These are phyloP conservation scores for Trematomus bernacchii DNA, from an alignment of 2,797 vertebrate species.

Conservation along the genomic window DNA sequence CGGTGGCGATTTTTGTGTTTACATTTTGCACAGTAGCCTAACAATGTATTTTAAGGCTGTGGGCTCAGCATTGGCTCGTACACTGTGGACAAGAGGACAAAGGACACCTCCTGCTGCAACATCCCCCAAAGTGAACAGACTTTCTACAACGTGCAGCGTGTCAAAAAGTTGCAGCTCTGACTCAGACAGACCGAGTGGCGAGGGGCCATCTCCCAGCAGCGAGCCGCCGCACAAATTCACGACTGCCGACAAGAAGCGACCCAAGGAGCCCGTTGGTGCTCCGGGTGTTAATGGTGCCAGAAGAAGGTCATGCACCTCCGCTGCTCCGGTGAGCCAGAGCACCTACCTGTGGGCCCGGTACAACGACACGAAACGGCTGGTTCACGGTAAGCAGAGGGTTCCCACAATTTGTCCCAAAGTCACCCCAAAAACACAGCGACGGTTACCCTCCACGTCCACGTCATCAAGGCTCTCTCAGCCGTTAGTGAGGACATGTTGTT, in stretches of 20 bases:
- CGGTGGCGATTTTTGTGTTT: not conserved
- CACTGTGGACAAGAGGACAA: constrained; percentile 66
- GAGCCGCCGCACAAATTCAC: constrained; percentile 53
- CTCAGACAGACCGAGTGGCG: constrained; percentile 14
- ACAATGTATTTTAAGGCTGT: constrained; percentile 77
- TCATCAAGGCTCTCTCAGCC: no score
- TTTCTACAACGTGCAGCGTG: constrained; percentile 55
- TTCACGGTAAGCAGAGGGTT: constrained; percentile 78
- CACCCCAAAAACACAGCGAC: no score
- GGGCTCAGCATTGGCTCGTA: constrained; percentile 56
- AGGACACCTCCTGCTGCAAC: constrained; percentile 34
- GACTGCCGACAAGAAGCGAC: constrained; percentile 61
- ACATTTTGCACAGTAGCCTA: not conserved
- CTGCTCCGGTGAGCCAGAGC: constrained; percentile 65
- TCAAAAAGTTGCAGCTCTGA: constrained; percentile 46
- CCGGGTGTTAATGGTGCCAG: constrained; percentile 45
- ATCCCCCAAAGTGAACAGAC: constrained; percentile 42
- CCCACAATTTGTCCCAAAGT: not conserved
- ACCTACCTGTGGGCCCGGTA: constrained; percentile 82
- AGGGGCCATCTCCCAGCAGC: not conserved
- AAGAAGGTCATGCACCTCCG: constrained; percentile 71
- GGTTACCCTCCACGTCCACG: no score
- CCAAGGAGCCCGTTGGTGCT: constrained; percentile 58
- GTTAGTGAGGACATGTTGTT: no score
- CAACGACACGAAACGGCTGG: constrained; percentile 80